phyloP scores from a whole-genome alignment of 2,888 invertebrate species.

The Rapana venosa region DNA sequence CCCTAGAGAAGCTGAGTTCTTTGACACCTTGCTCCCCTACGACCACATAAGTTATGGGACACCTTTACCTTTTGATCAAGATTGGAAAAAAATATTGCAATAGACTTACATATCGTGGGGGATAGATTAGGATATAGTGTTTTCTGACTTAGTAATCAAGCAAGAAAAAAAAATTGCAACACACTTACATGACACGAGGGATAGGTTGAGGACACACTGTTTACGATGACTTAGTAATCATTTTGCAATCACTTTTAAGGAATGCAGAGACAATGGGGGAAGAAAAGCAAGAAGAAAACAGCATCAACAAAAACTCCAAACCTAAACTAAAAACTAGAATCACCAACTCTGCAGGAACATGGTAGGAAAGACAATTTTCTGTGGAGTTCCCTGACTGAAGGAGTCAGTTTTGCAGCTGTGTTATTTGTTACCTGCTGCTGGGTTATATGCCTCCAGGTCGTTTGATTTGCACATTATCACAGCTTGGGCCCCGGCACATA shows the following conservation, averaged over 20 bases:
- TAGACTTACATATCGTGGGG: too few relatives aligned
- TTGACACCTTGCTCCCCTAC: too few relatives aligned
- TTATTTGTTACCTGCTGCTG: background rate
- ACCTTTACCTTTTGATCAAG: too few relatives aligned
- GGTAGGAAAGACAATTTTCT: background rate
- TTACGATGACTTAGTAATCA: too few relatives aligned
- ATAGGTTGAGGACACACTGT: too few relatives aligned
- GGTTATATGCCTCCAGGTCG: background rate
- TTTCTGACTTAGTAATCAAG: too few relatives aligned
- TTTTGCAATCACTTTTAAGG: background rate
- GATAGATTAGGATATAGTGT: too few relatives aligned
- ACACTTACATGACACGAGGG: too few relatives aligned
- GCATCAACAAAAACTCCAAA: background rate
- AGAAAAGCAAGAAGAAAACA: background rate
- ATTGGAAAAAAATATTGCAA: too few relatives aligned
- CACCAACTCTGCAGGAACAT: background rate
- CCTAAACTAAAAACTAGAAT: background rate
- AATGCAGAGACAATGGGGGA: background rate
- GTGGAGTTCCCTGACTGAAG: background rate
- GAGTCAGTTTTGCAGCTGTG: background rate
- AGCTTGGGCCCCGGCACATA: background rate
- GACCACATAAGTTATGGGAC: too few relatives aligned
- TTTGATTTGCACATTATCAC: background rate
- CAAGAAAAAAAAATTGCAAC: too few relatives aligned
- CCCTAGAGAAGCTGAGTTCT: too few relatives aligned